These are phyloP conservation scores for Struthio camelus DNA, from an alignment of 2,113 vertebrate genomes.

Conservation along the genomic window DNA sequence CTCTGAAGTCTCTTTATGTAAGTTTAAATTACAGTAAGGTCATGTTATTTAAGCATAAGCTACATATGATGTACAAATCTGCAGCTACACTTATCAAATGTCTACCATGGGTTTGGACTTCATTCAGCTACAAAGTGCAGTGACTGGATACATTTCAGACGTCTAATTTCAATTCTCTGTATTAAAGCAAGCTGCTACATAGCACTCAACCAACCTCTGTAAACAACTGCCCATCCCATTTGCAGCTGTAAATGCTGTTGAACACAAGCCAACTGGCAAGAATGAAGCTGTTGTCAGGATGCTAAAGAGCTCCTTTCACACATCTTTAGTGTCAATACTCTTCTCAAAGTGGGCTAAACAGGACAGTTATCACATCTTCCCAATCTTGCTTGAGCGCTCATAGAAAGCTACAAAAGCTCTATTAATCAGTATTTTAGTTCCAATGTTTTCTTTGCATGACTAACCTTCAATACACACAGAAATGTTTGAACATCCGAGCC, in stretches of 20 bases:
- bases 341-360: conserved; percentile 28
- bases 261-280: conserved; percentile 68
- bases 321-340: conserved; percentile 41
- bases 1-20: not conserved
- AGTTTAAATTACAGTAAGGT: not conserved
- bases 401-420: not conserved
- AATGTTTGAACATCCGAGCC: not conserved
- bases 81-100: conserved; percentile 29
- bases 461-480: not conserved
- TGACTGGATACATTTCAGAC: conserved; percentile 39
- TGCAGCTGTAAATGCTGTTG: conserved; percentile 61
- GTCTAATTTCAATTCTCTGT: conserved; percentile 33
- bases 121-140: conserved; percentile 42
- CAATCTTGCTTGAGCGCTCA: not conserved
- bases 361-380: not conserved
- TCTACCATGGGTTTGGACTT: conserved; percentile 35
- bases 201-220: conserved; percentile 27
- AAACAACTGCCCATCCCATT: conserved; percentile 48
- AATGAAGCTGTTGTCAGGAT: conserved; percentile 47
- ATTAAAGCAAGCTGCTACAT: not conserved
- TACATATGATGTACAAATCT: conserved; percentile 9
- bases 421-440: not conserved
- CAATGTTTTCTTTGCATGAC: not conserved
- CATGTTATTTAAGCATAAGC: not conserved
- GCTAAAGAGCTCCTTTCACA: conserved; percentile 33